Evolutionary conservation across 2,113 vertebrate genomes (phyloP).

Genomic region (Ictalurus furcatus): DNA sequence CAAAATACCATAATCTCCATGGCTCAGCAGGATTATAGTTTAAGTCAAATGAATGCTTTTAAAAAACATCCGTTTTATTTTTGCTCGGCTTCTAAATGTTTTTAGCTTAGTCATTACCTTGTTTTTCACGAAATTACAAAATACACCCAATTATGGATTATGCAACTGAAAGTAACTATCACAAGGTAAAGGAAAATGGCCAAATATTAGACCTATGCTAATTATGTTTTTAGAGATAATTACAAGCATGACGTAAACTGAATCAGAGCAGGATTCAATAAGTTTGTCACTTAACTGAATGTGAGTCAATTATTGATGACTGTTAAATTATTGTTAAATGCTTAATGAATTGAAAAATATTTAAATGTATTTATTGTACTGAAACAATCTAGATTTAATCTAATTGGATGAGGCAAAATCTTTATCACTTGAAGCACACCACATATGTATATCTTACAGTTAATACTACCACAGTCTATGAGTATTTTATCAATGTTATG

Average conservation of each 20-base stretch:
- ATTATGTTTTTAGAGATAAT: not conserved
- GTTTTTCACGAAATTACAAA: constrained; percentile 36
- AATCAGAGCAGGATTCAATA: not conserved
- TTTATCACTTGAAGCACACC: not conserved
- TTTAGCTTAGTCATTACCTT: constrained; percentile 33
- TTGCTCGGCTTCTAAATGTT: constrained; percentile 32
- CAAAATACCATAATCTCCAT: constrained; percentile 57
- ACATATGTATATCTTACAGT: not conserved
- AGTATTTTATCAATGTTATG: not conserved
- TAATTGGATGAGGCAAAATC: not conserved
- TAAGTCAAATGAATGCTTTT: constrained; percentile 51
- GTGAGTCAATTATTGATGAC: not conserved
- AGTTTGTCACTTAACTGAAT: not conserved
- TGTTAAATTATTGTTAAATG: not conserved
- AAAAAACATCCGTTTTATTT: constrained; percentile 52
- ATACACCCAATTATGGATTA: constrained; percentile 30
- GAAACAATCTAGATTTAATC: not conserved
- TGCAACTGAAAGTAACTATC: constrained; percentile 27
- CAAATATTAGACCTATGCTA: not conserved
- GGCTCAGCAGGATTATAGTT: constrained; percentile 58
- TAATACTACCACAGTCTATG: not conserved
- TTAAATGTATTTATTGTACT: not conserved
- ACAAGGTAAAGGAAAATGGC: not conserved
- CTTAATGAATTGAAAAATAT: not conserved
- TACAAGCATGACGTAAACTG: not conserved